phyloP scores from a whole-genome alignment of 2,113 vertebrate genomes.

The Platichthys stellatus region DNA sequence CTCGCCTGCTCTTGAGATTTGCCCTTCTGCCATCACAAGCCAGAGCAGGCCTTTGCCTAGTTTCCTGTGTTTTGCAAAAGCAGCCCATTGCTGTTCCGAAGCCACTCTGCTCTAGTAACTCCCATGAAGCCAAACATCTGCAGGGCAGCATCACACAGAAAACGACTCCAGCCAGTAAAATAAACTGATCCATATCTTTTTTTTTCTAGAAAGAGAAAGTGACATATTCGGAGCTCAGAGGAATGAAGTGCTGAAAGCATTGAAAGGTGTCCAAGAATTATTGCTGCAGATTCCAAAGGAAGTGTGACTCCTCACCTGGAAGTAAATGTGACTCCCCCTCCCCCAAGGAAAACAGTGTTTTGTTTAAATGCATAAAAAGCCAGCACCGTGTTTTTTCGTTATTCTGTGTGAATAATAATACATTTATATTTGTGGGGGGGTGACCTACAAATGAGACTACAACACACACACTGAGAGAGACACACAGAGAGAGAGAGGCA shows the following conservation, averaged over 20 bases:
- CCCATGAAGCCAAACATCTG: slow-evolving; percentile 62
- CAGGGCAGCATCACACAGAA: slow-evolving; percentile 45
- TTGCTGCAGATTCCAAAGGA: slow-evolving; percentile 5
- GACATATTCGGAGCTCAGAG: neutral
- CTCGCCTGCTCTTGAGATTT: slow-evolving; percentile 56
- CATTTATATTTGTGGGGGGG: neutral
- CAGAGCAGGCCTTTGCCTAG: slow-evolving; percentile 60
- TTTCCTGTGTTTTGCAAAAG: slow-evolving; percentile 74
- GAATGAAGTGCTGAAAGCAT: neutral
- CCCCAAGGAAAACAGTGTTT: slow-evolving; percentile 2
- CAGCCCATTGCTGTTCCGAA: slow-evolving; percentile 51
- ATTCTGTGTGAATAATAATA: slow-evolving; percentile 11
- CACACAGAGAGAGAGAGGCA: neutral
- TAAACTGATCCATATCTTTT: slow-evolving; percentile 46
- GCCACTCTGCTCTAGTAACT: slow-evolving; percentile 43
- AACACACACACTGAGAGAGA: neutral
- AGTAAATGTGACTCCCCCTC: neutral
- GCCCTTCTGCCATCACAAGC: slow-evolving; percentile 66
- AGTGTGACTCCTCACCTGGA: too few relatives aligned
- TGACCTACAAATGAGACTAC: neutral
- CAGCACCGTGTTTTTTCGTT: neutral
- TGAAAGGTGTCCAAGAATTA: neutral
- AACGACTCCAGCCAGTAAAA: slow-evolving; percentile 46
- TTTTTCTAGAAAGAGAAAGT: slow-evolving; percentile 34
- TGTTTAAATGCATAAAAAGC: slow-evolving; percentile 1